Base-by-base conservation (phyloP, 2,113 vertebrate species). In the Ovibos moschatus region DNA sequence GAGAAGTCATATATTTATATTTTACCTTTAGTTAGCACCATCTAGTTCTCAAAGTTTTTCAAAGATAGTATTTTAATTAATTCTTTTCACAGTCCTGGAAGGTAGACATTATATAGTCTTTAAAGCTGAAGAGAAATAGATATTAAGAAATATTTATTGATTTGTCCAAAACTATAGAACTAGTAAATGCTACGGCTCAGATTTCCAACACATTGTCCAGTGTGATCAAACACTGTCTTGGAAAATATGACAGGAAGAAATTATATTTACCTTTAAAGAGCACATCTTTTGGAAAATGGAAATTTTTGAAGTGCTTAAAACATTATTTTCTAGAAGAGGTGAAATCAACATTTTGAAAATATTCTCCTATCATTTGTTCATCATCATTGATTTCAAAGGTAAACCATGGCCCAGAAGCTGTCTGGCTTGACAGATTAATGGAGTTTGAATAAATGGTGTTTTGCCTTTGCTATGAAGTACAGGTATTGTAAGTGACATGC, bases 381-480 rank as follows among this genome's bases (percentile, higher is more conserved):
- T 81, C 53, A 28, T 84, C 17, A 16, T 36, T 90, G 51, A 89
- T 85, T 76, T 87, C 82, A 93, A 81, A 93, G 76, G 76, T 92
- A 87, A 97, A 88, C 74, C 85, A 14, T 0, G 33, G 36, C 53
- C 28, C 10, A 53, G 91, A 82, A 82, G 45, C 82, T 91, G n/a
- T 87, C 93, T 90, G 27, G 1, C 23, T 86, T 97, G 85, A 87
- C 78, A 81, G 78, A 91, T 91, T 96, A 96, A 95, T 62, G 43
- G 78, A 87, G 33, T 7, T 79, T 14, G 17, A 87, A 74, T 89
- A 84, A 62, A 47, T 88, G 91, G 8, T 12, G 36, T 86, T 93
- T 97, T 96, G 47, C 47, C 83, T 83, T 96, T 91, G 82, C 50
- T 86, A 51, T 50, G 85, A 91, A 93, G 58, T 90, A 79, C 74